Evolutionary conservation across 2,113 vertebrate species (phyloP).

Genomic region (Otis tarda): DNA sequence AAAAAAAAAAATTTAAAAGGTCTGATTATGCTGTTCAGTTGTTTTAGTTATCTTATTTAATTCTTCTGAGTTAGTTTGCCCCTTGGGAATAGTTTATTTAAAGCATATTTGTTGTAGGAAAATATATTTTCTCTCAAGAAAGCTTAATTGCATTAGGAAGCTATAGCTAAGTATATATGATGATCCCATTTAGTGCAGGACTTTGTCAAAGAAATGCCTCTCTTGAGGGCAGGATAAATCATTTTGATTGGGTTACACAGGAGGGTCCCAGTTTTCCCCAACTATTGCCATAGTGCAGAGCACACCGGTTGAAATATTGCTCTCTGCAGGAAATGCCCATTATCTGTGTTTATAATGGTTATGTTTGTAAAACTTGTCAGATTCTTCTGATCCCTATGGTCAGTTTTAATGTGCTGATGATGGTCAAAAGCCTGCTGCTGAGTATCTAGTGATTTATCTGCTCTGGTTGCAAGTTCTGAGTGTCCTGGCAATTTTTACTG

Average conservation of each 20-base stretch:
- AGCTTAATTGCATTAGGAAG: background rate
- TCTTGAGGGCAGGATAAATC: background rate
- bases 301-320: background rate
- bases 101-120: background rate
- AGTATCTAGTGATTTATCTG: background rate
- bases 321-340: background rate
- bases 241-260: background rate
- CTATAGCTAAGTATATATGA: background rate
- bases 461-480: background rate
- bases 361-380: accelerated
- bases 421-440: background rate
- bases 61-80: background rate
- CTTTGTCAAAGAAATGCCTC: background rate
- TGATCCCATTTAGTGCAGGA: background rate
- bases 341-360: background rate
- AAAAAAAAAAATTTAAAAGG: background rate
- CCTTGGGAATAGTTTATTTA: background rate
- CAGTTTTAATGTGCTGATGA: background rate
- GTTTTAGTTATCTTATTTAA: background rate
- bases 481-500: background rate
- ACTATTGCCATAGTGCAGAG: background rate
- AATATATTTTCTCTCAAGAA: background rate
- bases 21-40: background rate
- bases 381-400: background rate
- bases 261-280: background rate